Evolutionary conservation across 2,888 invertebrate species (phyloP), one percentile per base, ranked within the genome.

Genomic region (Caenorhabditis afra): DNA sequence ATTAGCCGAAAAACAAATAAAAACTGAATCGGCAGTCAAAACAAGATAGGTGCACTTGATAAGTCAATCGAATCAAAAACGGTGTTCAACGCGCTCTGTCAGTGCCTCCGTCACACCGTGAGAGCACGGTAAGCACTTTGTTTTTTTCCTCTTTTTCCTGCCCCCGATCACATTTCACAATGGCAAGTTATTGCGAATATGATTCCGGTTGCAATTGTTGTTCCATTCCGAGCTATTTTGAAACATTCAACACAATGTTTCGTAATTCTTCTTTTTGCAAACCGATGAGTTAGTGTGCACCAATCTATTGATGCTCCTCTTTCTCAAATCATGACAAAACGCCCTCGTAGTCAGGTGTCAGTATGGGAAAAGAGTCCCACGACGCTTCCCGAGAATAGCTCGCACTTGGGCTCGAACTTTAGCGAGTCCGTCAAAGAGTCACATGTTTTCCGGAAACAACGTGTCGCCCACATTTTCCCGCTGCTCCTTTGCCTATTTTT

Each of bases 51-150:
- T 74, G 65, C 45, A 74, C 65, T 65, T 59, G 65, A 65, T 74
- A 74, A 71, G 55, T 71, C 45, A 55, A 66, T 59, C 61, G 53
- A 74, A 74, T 66, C 52, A 50, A 58, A 58, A 65, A 53, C 41
- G 58, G 22, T 53, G 68, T 59, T 44, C 57, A 22, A 39, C 52
- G 55, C n/a, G n/a, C 16, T 20, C 16, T 35, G 49, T 29, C 29
- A 29, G 29, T 29, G 18, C 10, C 23, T 41, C 39, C 5, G 20
- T 58, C 37, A 39, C 44, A 41, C 14, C 45, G 49, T 29, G 50
- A 66, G 65, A 74, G 53, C 37, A 49, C 59, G 61, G 74, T 74
- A 53, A 66, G 66, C 47, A 61, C 66, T 66, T 66, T 74, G 53
- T 74, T 66, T 47, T 74, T 61, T 29, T 29, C 29, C 29, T 29